Base-by-base conservation (phyloP, 2,888 invertebrate genomes). In the Xylota segnis region DNA sequence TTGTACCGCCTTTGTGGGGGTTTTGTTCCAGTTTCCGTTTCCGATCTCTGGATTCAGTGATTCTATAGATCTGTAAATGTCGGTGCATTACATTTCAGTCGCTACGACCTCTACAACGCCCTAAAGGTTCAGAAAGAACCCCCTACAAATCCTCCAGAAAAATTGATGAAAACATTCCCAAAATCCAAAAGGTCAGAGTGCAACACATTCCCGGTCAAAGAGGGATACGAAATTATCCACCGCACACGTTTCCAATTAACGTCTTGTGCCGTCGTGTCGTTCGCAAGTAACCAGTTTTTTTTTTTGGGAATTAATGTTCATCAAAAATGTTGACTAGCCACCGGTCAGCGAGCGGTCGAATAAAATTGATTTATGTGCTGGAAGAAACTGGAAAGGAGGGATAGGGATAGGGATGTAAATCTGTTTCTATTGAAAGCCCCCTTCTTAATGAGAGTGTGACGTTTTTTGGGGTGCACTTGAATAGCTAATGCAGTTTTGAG, bases 161-260 rank as follows among this genome's bases (percentile, higher is more conserved):
- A 54, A 74, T 63, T 52, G n/a, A 74, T 52, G 43, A 74, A 74
- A 74, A 63, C 63, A 63, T 63, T 52, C 18, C 63, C 10, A 3
- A 18, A 32, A 54, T 5, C 29, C 14, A 52, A 54, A 14, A 83
- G 83, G 77, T 83, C 72, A 83, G 72, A 83, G 77, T 77, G 59
- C 83, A 72, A 59, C 58, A 59, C 58, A 72, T 37, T 45, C 27
- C 27, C 45, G 23, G 45, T 59, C 52, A 77, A n/a, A 40, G 16
- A 74, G 58, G 75, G 58, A 59, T 71, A 50, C 68, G 23, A 71
- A 88, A 88, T 88, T 88, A 87, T 58, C 78, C 71, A 79, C 81
- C 83, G 75, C 87, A 84, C 76, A 83, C 87, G 87, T 87, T 83
- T 79, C 65, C 83, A 88, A 88, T 87, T 87, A 79, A 79, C 81